Base-by-base conservation (phyloP, 2,888 invertebrate genomes). In the Dynastes hyllus region DNA sequence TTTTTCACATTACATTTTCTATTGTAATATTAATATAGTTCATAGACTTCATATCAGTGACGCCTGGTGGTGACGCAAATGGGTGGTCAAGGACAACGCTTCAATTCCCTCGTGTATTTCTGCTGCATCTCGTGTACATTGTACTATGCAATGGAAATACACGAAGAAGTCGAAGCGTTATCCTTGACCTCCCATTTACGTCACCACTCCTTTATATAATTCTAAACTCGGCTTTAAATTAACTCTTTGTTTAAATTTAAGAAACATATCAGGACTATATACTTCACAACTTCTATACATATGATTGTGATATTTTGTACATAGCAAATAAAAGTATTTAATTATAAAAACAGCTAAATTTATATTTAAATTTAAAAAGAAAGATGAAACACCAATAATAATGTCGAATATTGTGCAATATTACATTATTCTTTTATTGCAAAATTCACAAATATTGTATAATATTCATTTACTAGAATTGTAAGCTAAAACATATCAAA, bases 231-330 rank as follows among this genome's bases (percentile, higher is more conserved):
- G 50, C 22, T 22, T 67, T 67, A n/a, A 50, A 45, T 45, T 67
- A n/a, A n/a, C 45, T 6, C 16, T 67, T 37, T 45, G n/a, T 67
- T 16, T 50, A 58, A 40, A 37, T 73, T 58, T 73, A 40, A 70
- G 9, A 51, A 73, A 73, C 58, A 73, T 73, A 58, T 73, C 73
- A 73, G 73, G 73, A 58, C 73, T 58, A 58, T 22, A 55, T 11
- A 55, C 16, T 71, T 71, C 37, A 37, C 55, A 37, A 58, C 73
- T 53, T 70, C 51, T 58, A 40, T 32, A 58, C n/a, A 73, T 58
- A 53, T 53, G 32, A 73, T 73, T 73, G 73, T 73, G 73, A 73
- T 73, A 73, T 73, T 73, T 55, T 73, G 73, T 73, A 73, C 32
- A 73, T 63, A 63, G 29, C 13, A 27, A 63, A 63, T 29, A 63